Base-by-base conservation (phyloP, 2,113 vertebrate species). In the Menidia beryllina region DNA sequence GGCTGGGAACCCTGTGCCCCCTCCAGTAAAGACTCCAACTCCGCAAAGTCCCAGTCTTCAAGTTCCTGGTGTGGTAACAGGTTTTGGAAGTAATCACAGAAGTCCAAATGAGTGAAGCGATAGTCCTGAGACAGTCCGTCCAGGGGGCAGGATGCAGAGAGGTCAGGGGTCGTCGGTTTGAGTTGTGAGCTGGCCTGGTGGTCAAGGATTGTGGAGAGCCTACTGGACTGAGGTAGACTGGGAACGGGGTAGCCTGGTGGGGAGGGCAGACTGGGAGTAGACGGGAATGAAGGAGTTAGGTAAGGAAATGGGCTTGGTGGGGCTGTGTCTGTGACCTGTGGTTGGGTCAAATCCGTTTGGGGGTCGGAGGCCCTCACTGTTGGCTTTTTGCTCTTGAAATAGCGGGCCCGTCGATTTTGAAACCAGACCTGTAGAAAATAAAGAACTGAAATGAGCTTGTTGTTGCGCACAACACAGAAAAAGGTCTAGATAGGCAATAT, bases 371-470 rank as follows among this genome's bases (percentile, higher is more conserved):
- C 15, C 17, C 52, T 69, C 63, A 41, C 62, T 41, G 81, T 26
- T 9, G 72, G 79, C 55, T 94, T 95, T 75, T 94, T 61, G 62
- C 81, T 93, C 69, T 95, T 96, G 78, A 94, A 94, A 84, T 90
- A 93, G 23, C 95, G 93, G 3, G 94, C 95, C 0, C 94, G 89
- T 3, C 93, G 87, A 59, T 97, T 97, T 86, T 97, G 95, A 86
- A 96, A 97, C 95, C 95, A 97, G 9, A 97, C 94, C 96, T 96
- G 88, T 56, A 9, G 52, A 63, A n/a, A 30, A 51, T 0, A 53
- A 48, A 1, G 1, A 59, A 20, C 2, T 1, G 1, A n/a, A 38
- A 10, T 76, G 53, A 55, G 23, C 7, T 9, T 13, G 21, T 10
- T 36, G 5, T 36, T 53, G n/a, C n/a, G n/a, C n/a, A n/a, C 23